Evolutionary conservation across 2,797 vertebrate species (phyloP).

Genomic region (Meriones psammophilus): DNA sequence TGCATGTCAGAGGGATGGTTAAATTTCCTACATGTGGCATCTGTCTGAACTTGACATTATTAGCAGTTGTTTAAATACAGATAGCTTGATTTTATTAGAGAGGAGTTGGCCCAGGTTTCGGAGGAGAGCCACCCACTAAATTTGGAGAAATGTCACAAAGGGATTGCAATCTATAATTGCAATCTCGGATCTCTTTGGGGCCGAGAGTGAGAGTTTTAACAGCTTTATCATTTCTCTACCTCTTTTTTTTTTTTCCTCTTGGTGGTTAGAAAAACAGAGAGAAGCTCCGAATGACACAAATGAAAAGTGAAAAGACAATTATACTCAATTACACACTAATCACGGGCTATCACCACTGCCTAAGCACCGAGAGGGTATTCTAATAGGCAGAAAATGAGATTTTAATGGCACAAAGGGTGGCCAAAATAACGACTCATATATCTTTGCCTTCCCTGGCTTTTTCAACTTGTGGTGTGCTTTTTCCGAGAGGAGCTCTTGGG

Average conservation of each 20-base stretch:
- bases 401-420: conserved; percentile 98
- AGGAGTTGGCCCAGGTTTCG: conserved; percentile 89
- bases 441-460: conserved; percentile 90
- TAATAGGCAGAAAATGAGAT: conserved; percentile 99
- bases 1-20: conserved; percentile 90
- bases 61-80: conserved; percentile 88
- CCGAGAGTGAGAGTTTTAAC: conserved; percentile 90
- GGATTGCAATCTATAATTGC: conserved; percentile 93
- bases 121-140: conserved; percentile 85
- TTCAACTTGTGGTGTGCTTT: conserved; percentile 90
- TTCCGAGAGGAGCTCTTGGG: conserved; percentile 87
- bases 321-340: conserved; percentile 99
- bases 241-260: conserved; percentile 88
- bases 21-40: conserved; percentile 88
- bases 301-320: conserved; percentile 99
- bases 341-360: conserved; percentile 95
- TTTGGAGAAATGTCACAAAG: conserved; percentile 88
- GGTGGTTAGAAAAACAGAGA: conserved; percentile 91
- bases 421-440: conserved; percentile 91
- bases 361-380: conserved; percentile 93
- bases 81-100: conserved; percentile 88
- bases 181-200: conserved; percentile 90
- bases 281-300: conserved; percentile 96
- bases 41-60: conserved; percentile 90
- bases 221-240: conserved; percentile 90